Conservation (phyloP, 2,113 vertebrate species). For the Plecturocebus donacophilus region DNA sequence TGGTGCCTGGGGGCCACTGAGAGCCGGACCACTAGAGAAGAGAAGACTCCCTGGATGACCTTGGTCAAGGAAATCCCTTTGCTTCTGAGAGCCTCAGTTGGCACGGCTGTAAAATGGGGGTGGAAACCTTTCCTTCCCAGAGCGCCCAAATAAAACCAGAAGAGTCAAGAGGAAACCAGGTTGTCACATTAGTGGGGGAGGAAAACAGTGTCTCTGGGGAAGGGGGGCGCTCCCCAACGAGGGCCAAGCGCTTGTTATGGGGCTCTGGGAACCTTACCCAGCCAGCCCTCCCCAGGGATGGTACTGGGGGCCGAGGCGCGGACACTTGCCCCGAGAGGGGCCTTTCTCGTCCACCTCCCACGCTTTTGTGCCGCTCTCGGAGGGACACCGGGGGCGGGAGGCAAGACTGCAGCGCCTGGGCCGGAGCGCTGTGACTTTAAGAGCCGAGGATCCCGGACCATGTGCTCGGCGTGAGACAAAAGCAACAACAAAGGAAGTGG, state of each 20-base stretch:
- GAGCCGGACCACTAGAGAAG: neutral
- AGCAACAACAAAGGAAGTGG: constrained; percentile 93
- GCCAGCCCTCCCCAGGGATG: neutral
- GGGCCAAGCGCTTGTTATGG: neutral
- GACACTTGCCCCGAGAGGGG: neutral
- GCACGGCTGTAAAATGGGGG: constrained; percentile 48
- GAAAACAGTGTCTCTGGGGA: neutral
- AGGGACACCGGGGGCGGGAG: neutral
- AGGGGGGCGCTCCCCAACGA: neutral
- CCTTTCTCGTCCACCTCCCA: neutral
- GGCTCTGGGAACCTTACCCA: neutral
- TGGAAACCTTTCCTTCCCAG: neutral
- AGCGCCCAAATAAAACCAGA: neutral
- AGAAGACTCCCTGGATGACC: constrained; percentile 43
- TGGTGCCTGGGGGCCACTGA: neutral
- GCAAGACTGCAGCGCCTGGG: neutral
- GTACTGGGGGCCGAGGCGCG: neutral
- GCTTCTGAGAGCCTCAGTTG: constrained; percentile 28
- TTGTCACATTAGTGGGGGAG: neutral
- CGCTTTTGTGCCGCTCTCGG: neutral
- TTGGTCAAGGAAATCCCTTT: constrained; percentile 62
- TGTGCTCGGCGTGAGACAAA: constrained; percentile 94
- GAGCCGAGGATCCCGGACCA: constrained; percentile 88
- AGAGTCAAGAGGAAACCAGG: neutral
- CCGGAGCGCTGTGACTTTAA: constrained; percentile 83